Percentiles rank a stretch among this genome's conserved stretches.
phyloP scores from a whole-genome alignment of 2,888 invertebrate species.

The Cephus pulcher region DNA sequence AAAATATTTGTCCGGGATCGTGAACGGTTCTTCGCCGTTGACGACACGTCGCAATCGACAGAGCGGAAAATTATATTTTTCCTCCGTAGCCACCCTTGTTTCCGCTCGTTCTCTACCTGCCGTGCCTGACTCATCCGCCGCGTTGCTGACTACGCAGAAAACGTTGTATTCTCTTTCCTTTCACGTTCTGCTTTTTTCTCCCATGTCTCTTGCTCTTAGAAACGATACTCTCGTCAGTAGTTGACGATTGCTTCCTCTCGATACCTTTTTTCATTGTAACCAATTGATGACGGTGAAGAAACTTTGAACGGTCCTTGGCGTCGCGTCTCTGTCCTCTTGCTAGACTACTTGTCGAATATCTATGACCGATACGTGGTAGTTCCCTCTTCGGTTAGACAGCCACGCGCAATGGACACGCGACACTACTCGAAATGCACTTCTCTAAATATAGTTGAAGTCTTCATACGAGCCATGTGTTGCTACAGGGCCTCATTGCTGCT shows the following conservation, averaged over 20 bases:
- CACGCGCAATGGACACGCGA: neutral
- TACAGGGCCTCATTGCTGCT: neutral
- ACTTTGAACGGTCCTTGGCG: neutral
- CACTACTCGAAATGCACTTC: neutral
- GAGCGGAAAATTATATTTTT: slow-evolving; percentile 54
- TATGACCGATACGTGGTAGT: neutral
- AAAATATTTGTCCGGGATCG: neutral
- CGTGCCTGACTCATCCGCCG: neutral
- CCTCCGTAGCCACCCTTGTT: slow-evolving; percentile 40
- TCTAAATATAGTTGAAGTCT: slow-evolving; percentile 2
- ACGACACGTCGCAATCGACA: slow-evolving; percentile 26
- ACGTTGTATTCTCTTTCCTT: neutral
- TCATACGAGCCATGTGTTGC: neutral
- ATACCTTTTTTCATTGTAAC: neutral
- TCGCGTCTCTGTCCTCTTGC: neutral
- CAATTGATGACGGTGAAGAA: neutral
- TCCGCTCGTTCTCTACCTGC: slow-evolving; percentile 27
- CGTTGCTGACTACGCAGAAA: neutral
- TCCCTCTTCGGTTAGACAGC: neutral
- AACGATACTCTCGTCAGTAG: neutral
- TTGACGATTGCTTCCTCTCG: neutral
- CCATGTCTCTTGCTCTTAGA: neutral
- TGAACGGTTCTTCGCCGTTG: neutral
- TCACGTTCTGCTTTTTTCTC: neutral
- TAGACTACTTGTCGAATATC: neutral